Percentiles rank a stretch among this genome's conserved stretches.
Conservation (phyloP, 2,888 invertebrate genomes). For the Drosophila mayaguana region DNA sequence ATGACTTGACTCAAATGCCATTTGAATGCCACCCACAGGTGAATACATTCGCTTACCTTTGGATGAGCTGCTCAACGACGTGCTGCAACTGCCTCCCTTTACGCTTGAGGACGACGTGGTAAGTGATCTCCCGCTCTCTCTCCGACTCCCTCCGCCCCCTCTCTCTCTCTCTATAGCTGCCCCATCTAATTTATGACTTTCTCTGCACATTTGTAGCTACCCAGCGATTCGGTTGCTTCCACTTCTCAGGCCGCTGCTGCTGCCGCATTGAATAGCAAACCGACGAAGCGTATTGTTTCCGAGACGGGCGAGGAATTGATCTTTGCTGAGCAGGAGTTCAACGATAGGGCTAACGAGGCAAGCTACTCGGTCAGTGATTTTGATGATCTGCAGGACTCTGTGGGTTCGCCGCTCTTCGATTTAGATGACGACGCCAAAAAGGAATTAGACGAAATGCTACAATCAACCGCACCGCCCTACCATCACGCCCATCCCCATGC, state of each 20-base stretch:
- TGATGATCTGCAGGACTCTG: slow-evolving; percentile 78
- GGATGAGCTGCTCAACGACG: slow-evolving; percentile 85
- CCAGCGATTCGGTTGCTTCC: slow-evolving; percentile 76
- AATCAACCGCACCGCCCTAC: slow-evolving; percentile 83
- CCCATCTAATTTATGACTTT: slow-evolving; percentile 5
- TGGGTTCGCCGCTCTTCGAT: slow-evolving; percentile 84
- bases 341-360: slow-evolving; percentile 40
- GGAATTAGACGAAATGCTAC: slow-evolving; percentile 85
- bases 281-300: slow-evolving; percentile 40
- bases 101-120: slow-evolving; percentile 79
- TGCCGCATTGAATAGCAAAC: slow-evolving; percentile 52
- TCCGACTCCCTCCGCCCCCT: background rate
- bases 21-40: slow-evolving; percentile 71
- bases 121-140: slow-evolving; percentile 26
- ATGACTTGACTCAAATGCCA: slow-evolving; percentile 50
- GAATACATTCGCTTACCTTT: slow-evolving; percentile 84
- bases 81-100: slow-evolving; percentile 83
- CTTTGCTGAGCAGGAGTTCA: slow-evolving; percentile 17
- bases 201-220: slow-evolving; percentile 39
- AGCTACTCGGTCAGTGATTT: slow-evolving; percentile 56
- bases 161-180: background rate
- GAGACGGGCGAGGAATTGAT: slow-evolving; percentile 67
- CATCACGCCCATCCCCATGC: slow-evolving; percentile 73
- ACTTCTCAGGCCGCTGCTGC: slow-evolving; percentile 80
- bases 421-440: slow-evolving; percentile 85